These are phyloP conservation scores for Rhaphigaster nebulosa DNA, from an alignment of 2,888 invertebrate genomes.

Conservation along the genomic window DNA sequence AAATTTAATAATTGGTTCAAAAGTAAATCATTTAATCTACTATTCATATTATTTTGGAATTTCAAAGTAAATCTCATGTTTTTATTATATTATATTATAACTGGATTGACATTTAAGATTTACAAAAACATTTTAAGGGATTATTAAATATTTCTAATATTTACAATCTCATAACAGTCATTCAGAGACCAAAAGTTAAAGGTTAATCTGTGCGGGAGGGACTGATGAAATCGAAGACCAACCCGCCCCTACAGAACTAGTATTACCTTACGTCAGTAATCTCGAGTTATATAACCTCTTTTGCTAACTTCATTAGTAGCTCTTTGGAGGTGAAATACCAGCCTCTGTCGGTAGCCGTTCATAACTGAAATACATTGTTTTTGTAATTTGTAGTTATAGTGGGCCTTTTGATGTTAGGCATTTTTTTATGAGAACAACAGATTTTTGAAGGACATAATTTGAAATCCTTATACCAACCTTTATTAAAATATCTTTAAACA, in stretches of 20 bases:
- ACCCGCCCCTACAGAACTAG: conserved; percentile 33
- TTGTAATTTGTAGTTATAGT: neutral
- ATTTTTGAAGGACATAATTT: neutral
- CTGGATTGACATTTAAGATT: too few relatives aligned
- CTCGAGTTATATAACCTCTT: conserved; percentile 41
- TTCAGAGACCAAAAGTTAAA: neutral
- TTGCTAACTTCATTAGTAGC: conserved; percentile 45
- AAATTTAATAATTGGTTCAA: too few relatives aligned
- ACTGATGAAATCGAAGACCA: conserved; percentile 1
- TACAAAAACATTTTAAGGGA: too few relatives aligned
- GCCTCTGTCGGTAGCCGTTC: neutral
- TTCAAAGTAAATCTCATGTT: too few relatives aligned
- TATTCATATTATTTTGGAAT: too few relatives aligned
- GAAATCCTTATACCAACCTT: too few relatives aligned
- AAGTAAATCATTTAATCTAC: too few relatives aligned
- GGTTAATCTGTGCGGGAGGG: conserved; percentile 5
- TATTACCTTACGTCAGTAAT: conserved; percentile 49
- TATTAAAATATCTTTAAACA: too few relatives aligned
- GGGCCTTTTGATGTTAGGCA: neutral
- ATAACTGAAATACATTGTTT: neutral
- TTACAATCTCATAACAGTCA: neutral
- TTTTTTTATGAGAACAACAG: neutral
- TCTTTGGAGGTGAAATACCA: conserved; percentile 6
- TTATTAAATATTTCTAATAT: too few relatives aligned
- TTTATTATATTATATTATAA: too few relatives aligned